Conservation (phyloP, 2,113 vertebrate species). For the Oreotrochilus melanogaster region DNA sequence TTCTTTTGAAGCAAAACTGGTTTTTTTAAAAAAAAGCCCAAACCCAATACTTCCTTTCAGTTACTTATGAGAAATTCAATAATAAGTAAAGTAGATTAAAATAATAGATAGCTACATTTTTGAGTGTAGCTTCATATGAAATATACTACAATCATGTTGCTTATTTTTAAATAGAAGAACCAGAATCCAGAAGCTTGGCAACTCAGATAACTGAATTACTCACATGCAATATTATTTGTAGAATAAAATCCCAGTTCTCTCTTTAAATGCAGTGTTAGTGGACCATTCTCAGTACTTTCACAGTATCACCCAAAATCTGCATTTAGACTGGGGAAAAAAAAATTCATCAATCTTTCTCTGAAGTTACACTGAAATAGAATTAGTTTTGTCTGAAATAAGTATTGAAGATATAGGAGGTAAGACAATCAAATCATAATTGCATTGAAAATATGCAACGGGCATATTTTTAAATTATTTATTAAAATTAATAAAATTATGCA, state of each 20-base stretch:
- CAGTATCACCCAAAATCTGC: not conserved
- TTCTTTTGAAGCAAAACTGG: not conserved
- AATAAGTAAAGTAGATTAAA: not conserved
- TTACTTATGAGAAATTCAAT: not conserved
- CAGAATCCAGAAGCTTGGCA: not conserved
- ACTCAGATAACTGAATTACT: not conserved
- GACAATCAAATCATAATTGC: not conserved
- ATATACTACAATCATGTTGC: not conserved
- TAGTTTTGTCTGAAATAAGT: not conserved
- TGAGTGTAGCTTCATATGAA: not conserved
- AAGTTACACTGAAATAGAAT: not conserved
- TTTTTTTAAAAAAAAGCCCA: not conserved
- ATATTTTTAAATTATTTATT: no score
- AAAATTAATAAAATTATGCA: not conserved
- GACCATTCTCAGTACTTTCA: not conserved
- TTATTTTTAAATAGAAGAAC: not conserved
- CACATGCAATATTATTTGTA: not conserved
- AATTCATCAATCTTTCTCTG: not conserved
- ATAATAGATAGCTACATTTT: not conserved
- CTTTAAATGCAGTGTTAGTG: not conserved
- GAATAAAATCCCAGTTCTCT: not conserved
- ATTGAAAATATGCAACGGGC: not conserved
- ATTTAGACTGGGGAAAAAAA: not conserved
- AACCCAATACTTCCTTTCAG: not conserved
- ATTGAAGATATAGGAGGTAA: not conserved